These are phyloP conservation scores for Melanostoma mellinum DNA, from an alignment of 2,888 invertebrate genomes.

Conservation along the genomic window DNA sequence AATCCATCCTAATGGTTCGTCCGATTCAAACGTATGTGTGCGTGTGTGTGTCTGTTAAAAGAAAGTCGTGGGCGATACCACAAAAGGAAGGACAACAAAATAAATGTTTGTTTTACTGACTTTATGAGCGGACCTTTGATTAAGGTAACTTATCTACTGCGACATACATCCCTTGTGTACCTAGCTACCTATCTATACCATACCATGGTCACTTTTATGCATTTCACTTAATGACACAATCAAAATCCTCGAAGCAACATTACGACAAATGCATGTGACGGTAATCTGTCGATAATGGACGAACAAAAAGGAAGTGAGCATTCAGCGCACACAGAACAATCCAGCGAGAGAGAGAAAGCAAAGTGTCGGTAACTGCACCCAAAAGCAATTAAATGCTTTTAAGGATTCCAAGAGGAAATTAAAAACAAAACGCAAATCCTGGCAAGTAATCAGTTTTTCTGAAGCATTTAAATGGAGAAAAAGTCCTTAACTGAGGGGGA, in stretches of 20 bases:
- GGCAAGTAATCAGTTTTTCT: constrained; percentile 60
- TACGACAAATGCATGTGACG: constrained; percentile 68
- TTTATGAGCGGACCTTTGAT: constrained; percentile 69
- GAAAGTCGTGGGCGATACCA: constrained; percentile 44
- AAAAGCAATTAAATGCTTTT: constrained; percentile 72
- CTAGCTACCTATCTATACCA: neutral
- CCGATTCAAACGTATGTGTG: constrained; percentile 21
- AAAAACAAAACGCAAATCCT: constrained; percentile 71
- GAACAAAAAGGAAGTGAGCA: constrained; percentile 39
- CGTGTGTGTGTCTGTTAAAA: neutral
- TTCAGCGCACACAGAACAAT: neutral
- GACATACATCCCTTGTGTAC: constrained; percentile 33
- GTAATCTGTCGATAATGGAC: constrained; percentile 72
- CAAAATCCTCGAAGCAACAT: constrained; percentile 61
- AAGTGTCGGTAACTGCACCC: constrained; percentile 70
- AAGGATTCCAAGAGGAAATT: constrained; percentile 72
- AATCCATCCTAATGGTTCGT: constrained; percentile 45
- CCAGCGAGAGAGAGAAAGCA: neutral
- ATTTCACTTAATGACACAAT: constrained; percentile 71
- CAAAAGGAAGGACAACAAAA: constrained; percentile 57
- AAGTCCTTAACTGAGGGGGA: neutral
- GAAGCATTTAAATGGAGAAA: constrained; percentile 18
- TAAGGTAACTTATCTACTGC: constrained; percentile 66
- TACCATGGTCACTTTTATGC: constrained; percentile 53
- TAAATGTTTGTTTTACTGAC: constrained; percentile 58